Evolutionary conservation across 2,113 vertebrate species (phyloP).

Genomic region (Malurus melanocephalus): DNA sequence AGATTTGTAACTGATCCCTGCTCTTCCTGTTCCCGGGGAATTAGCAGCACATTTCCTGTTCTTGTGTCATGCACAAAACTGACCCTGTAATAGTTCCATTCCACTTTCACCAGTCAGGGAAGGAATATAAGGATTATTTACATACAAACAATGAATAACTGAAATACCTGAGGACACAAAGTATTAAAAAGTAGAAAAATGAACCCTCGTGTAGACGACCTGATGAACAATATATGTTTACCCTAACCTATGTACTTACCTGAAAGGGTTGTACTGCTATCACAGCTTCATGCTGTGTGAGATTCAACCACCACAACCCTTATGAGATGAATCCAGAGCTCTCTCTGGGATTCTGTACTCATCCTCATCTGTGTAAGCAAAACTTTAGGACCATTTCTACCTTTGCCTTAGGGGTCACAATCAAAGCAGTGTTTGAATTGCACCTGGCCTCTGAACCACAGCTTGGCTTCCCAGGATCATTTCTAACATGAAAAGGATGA

Average conservation of each 20-base stretch:
- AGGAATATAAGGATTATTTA: neutral
- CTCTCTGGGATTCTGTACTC: neutral
- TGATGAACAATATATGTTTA: neutral
- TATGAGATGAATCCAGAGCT: neutral
- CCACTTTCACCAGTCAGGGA: neutral
- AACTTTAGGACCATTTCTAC: conserved; percentile 16
- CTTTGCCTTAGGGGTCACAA: neutral
- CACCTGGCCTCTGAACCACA: neutral
- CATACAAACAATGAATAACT: rapidly evolving
- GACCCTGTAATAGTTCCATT: neutral
- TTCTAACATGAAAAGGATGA: conserved; percentile 1
- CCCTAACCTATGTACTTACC: neutral
- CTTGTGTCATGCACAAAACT: neutral
- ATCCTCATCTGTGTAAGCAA: neutral
- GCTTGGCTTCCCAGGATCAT: conserved; percentile 18
- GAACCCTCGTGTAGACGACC: neutral
- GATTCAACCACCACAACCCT: neutral
- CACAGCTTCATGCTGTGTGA: neutral
- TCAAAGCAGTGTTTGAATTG: conserved; percentile 23
- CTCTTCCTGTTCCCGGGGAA: neutral
- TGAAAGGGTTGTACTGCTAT: neutral
- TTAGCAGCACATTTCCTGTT: neutral
- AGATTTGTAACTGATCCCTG: neutral
- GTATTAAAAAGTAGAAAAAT: neutral
- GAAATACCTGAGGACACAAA: neutral